A percentile compares a stretch with the other conserved stretches of the same genome.
phyloP scores from a whole-genome alignment of 2,888 invertebrate species.

The Meganola albula region DNA sequence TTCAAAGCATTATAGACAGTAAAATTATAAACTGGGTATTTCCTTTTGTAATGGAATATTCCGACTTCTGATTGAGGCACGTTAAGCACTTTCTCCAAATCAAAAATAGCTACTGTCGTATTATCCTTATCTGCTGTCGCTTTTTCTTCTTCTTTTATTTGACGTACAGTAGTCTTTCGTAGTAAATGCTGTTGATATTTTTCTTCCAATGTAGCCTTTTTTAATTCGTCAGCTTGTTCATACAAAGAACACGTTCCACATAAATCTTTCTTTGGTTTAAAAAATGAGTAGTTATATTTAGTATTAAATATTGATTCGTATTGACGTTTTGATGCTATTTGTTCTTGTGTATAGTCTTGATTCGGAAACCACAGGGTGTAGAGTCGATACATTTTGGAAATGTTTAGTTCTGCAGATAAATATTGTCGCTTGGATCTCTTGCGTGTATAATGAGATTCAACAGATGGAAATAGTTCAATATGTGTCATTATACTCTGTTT shows the following conservation, averaged over 20 bases:
- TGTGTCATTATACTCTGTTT: slow-evolving; percentile 6
- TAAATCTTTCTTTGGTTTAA: slow-evolving; percentile 5
- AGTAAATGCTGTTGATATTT: neutral
- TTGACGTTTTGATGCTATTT: slow-evolving; percentile 2
- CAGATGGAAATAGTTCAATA: slow-evolving; percentile 5
- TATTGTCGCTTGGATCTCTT: slow-evolving; percentile 4
- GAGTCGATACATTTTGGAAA: slow-evolving; percentile 3
- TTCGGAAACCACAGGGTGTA: slow-evolving; percentile 1
- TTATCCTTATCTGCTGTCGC: neutral
- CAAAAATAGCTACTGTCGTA: slow-evolving; percentile 3
- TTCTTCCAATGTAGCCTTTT: neutral
- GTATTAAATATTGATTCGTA: slow-evolving; percentile 1
- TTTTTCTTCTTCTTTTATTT: slow-evolving; percentile 6
- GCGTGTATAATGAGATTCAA: slow-evolving; percentile 4
- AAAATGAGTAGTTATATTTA: slow-evolving; percentile 1
- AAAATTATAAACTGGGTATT: neutral
- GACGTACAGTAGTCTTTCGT: neutral
- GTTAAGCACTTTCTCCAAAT: slow-evolving; percentile 10
- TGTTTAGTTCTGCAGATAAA: neutral
- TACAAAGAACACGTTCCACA: slow-evolving; percentile 2
- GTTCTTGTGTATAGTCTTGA: neutral
- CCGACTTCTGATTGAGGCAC: slow-evolving; percentile 14
- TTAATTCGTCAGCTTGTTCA: neutral
- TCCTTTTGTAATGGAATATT: slow-evolving; percentile 5
- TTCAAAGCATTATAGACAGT: neutral